These are phyloP conservation scores for Craniophora ligustri DNA, from an alignment of 2,888 invertebrate species.

Conservation along the genomic window DNA sequence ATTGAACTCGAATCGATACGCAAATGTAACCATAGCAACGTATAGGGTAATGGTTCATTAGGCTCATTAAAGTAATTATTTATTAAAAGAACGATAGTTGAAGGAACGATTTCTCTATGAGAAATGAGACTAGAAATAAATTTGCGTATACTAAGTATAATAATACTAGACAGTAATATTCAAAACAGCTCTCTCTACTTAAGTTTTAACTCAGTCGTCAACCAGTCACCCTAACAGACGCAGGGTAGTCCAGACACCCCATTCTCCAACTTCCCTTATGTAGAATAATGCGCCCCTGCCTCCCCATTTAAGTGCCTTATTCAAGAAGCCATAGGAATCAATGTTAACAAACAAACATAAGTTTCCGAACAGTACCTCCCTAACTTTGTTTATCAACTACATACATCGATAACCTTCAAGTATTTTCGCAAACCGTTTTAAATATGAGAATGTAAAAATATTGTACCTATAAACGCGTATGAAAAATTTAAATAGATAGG, in stretches of 20 bases:
- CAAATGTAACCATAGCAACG: slow-evolving; percentile 24
- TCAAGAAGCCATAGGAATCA: not conserved
- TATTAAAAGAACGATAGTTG: too few species aligned
- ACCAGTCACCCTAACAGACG: slow-evolving; percentile 15
- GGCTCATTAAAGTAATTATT: not conserved
- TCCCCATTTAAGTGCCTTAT: not conserved
- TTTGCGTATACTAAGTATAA: not conserved
- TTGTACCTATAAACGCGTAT: too few species aligned
- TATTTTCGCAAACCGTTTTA: too few species aligned
- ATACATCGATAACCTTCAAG: too few species aligned
- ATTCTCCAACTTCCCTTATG: not conserved
- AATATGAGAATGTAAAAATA: too few species aligned
- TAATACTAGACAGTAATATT: not conserved
- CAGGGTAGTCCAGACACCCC: slow-evolving; percentile 6
- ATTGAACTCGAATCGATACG: slow-evolving; percentile 15
- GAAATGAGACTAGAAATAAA: not conserved
- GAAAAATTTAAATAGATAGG: too few species aligned
- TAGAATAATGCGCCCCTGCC: not conserved
- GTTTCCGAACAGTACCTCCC: not conserved
- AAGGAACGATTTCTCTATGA: not conserved
- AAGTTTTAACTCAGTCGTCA: not conserved
- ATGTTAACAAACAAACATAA: not conserved
- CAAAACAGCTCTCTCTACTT: not conserved
- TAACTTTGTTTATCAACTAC: too few species aligned
- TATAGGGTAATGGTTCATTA: too few species aligned